Percentiles rank a stretch among this genome's conserved stretches.
Conservation (phyloP, 2,113 vertebrate genomes). For the Pangasianodon gigas region DNA sequence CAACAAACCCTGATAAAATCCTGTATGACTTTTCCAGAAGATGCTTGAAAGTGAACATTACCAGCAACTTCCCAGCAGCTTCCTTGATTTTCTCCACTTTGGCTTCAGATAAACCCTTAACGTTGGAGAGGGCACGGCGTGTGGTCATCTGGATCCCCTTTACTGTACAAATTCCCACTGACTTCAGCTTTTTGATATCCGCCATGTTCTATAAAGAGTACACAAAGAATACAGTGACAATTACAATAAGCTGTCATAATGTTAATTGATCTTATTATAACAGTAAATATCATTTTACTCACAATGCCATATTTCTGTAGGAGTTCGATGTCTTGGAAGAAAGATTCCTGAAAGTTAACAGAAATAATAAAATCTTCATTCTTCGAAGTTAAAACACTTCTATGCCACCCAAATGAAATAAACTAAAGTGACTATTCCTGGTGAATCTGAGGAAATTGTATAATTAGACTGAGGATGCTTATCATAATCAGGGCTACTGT, state of each 20-base stretch:
- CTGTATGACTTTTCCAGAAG: not conserved
- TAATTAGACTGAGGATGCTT: not conserved
- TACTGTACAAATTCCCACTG: conserved; percentile 93
- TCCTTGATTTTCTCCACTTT: conserved; percentile 99
- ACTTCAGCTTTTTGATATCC: conserved; percentile 96
- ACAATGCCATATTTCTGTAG: conserved; percentile 98
- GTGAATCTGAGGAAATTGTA: too few species aligned
- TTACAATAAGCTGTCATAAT: not conserved
- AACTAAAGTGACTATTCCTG: not conserved
- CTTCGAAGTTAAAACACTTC: not conserved
- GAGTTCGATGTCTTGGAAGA: conserved; percentile 97
- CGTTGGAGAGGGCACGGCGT: conserved; percentile 86
- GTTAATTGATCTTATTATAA: not conserved
- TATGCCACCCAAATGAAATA: not conserved
- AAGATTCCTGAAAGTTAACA: conserved; percentile 79
- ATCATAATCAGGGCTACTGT: not conserved
- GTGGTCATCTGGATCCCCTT: conserved; percentile 99
- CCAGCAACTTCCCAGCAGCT: conserved; percentile 94
- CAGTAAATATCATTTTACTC: conserved; percentile 66
- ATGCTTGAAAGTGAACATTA: conserved; percentile 52
- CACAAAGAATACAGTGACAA: not conserved
- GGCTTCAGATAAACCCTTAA: conserved; percentile 95
- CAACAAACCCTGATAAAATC: not conserved
- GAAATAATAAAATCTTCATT: not conserved
- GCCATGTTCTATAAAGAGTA: conserved; percentile 81